Evolutionary conservation across 2,797 vertebrate genomes (phyloP).

Genomic region (Triplophysa bombifrons): DNA sequence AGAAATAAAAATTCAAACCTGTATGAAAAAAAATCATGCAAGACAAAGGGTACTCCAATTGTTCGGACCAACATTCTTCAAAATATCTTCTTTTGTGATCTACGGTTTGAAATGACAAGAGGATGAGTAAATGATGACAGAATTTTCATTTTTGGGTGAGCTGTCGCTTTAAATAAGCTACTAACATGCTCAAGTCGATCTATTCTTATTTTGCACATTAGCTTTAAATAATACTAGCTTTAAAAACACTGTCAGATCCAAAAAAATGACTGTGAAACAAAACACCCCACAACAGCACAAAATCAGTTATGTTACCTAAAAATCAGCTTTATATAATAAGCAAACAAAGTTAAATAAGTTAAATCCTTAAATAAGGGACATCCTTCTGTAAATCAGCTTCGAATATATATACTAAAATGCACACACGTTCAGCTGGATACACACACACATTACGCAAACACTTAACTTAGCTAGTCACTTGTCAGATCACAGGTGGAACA

Average conservation of each 20-base stretch:
- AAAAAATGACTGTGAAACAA: not conserved
- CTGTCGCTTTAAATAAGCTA: too few species aligned
- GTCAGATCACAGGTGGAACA: conserved; percentile 45
- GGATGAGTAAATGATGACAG: too few species aligned
- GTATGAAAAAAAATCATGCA: too few species aligned
- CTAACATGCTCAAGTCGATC: not conserved
- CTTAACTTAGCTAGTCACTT: conserved; percentile 35
- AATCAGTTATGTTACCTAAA: not conserved
- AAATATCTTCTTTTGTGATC: too few species aligned
- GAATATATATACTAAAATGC: not conserved
- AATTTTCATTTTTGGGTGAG: too few species aligned
- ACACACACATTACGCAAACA: not conserved
- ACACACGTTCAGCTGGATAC: not conserved
- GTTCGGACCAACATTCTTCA: too few species aligned
- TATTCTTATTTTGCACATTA: not conserved
- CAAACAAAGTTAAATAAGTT: too few species aligned
- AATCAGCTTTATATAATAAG: not conserved
- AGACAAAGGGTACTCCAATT: too few species aligned
- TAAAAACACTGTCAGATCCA: not conserved
- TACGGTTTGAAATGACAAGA: too few species aligned
- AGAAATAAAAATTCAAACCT: too few species aligned
- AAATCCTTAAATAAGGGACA: not conserved
- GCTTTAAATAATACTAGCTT: not conserved
- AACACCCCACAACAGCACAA: not conserved
- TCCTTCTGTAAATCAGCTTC: not conserved